phyloP scores from a whole-genome alignment of 2,888 invertebrate species.

The Ernsta delagoae region DNA sequence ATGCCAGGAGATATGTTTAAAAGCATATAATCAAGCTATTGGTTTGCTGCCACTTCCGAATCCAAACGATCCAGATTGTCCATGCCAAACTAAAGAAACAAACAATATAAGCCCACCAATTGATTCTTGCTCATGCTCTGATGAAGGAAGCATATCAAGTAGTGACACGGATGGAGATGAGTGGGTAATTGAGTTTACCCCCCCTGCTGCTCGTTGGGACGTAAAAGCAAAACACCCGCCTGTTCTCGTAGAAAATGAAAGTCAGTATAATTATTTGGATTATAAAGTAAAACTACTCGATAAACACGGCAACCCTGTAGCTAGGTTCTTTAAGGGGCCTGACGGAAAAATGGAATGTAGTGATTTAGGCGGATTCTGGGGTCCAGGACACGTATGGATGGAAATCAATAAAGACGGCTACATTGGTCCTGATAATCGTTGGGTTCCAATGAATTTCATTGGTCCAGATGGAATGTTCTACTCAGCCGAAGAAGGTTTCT shows the following conservation, averaged over 20 bases:
- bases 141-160: constrained; percentile 61
- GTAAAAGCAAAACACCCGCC: constrained; percentile 70
- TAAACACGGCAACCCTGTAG: constrained; percentile 70
- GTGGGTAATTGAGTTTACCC: constrained; percentile 76
- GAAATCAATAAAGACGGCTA: constrained; percentile 79
- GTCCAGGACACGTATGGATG: constrained; percentile 63
- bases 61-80: constrained; percentile 71
- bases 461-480: constrained; percentile 76
- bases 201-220: constrained; percentile 70
- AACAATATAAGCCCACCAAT: constrained; percentile 54
- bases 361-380: constrained; percentile 78
- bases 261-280: constrained; percentile 73
- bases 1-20: constrained; percentile 79
- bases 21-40: constrained; percentile 78
- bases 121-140: constrained; percentile 78
- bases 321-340: constrained; percentile 72
- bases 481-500: constrained; percentile 70
- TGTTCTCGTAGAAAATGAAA: constrained; percentile 53
- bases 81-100: constrained; percentile 58
- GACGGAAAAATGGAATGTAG: constrained; percentile 75
- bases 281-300: constrained; percentile 75
- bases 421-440: constrained; percentile 73
- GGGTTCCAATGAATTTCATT: constrained; percentile 72
- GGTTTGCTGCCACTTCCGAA: constrained; percentile 71
- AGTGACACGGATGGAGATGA: constrained; percentile 75